Percentiles rank a stretch among this genome's conserved stretches.
phyloP scores from a whole-genome alignment of 2,888 invertebrate genomes.

The Unio pictorum region DNA sequence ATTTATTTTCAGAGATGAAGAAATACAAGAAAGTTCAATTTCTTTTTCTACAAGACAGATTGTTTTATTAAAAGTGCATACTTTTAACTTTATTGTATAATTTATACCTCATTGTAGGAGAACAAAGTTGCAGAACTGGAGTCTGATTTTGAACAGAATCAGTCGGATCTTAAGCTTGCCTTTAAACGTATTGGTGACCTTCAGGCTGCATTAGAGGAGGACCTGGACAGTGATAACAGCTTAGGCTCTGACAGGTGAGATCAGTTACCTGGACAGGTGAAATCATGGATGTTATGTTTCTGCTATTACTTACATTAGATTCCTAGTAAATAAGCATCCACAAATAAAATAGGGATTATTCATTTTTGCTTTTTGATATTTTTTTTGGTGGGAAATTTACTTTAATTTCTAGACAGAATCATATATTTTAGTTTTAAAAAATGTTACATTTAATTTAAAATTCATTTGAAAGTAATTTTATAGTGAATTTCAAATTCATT shows the following conservation, averaged over 20 bases:
- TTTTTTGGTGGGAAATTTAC: too few relatives aligned
- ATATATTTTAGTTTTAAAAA: too few relatives aligned
- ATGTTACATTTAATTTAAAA: too few relatives aligned
- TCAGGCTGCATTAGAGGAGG: constrained; percentile 90
- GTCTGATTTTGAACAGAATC: constrained; percentile 70
- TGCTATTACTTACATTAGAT: background rate
- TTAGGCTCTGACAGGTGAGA: constrained; percentile 47
- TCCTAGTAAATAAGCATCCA: background rate
- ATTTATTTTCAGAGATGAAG: too few relatives aligned
- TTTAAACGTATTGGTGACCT: constrained; percentile 91
- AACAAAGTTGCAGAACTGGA: constrained; percentile 70
- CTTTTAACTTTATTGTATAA: background rate
- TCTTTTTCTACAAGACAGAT: too few relatives aligned
- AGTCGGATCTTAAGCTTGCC: constrained; percentile 86
- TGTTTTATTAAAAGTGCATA: background rate
- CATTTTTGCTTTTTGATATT: too few relatives aligned
- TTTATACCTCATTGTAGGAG: constrained; percentile 55
- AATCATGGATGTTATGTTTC: background rate
- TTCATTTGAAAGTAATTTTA: too few relatives aligned
- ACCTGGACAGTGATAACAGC: constrained; percentile 62
- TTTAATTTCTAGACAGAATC: too few relatives aligned
- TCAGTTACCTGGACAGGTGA: constrained; percentile 1
- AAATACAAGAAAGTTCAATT: too few relatives aligned
- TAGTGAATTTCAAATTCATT: too few relatives aligned
- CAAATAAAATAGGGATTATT: background rate